Evolutionary conservation across 2,888 invertebrate genomes (phyloP).

Genomic region (Eristalinus aeneus): DNA sequence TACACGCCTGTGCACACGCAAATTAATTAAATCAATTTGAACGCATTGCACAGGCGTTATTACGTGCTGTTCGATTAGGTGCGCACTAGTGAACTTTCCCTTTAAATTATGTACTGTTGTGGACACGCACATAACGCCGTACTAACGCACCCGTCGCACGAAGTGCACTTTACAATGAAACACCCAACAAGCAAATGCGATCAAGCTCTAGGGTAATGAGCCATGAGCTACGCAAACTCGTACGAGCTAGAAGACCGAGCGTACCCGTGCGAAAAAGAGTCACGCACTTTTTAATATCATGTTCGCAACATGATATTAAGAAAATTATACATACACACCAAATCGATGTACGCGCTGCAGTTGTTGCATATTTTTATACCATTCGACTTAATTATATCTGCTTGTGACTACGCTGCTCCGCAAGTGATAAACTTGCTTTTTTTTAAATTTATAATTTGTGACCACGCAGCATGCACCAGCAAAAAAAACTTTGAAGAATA

Average conservation of each 20-base stretch:
- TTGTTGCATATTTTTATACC: slow-evolving; percentile 8
- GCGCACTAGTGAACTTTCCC: slow-evolving; percentile 45
- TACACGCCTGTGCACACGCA: slow-evolving; percentile 32
- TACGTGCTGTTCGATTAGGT: slow-evolving; percentile 65
- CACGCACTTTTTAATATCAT: slow-evolving; percentile 70
- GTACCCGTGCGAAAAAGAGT: slow-evolving; percentile 66
- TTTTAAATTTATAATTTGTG: slow-evolving; percentile 44
- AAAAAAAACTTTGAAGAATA: not conserved
- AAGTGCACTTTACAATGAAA: slow-evolving; percentile 23
- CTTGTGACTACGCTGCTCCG: slow-evolving; percentile 5
- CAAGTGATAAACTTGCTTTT: slow-evolving; percentile 46
- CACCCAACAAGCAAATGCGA: slow-evolving; percentile 26
- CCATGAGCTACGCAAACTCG: slow-evolving; percentile 2
- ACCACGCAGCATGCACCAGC: slow-evolving; percentile 33
- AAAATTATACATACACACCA: slow-evolving; percentile 67
- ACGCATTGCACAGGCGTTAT: slow-evolving; percentile 64
- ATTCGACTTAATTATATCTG: slow-evolving; percentile 49
- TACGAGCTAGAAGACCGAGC: slow-evolving; percentile 2
- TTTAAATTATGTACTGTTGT: slow-evolving; percentile 45
- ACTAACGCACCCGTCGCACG: slow-evolving; percentile 49
- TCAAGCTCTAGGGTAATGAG: slow-evolving; percentile 25
- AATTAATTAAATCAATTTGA: slow-evolving; percentile 61
- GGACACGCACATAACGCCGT: slow-evolving; percentile 44
- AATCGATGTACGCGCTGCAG: slow-evolving; percentile 55
- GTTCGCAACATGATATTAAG: slow-evolving; percentile 69